phyloP scores from a whole-genome alignment of 2,797 vertebrate species.

The Ptychadena robeensis region DNA sequence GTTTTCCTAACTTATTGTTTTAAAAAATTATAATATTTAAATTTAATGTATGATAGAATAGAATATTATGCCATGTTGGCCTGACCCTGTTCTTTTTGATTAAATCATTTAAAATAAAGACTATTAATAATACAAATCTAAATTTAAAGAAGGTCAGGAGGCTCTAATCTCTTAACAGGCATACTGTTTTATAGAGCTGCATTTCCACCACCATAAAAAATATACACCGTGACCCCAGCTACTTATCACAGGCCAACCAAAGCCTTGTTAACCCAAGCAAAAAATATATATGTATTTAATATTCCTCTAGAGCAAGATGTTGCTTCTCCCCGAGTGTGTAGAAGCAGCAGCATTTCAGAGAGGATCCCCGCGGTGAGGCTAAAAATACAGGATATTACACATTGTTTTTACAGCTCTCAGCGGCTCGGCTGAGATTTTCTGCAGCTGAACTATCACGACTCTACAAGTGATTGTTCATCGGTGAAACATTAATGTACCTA shows the following conservation, averaged over 20 bases:
- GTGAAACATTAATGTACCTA: constrained; percentile 45
- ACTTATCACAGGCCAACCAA: background rate
- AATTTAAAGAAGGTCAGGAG: background rate
- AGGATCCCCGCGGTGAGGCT: constrained; percentile 54
- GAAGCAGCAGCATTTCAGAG: constrained; percentile 44
- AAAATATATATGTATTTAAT: constrained; percentile 4
- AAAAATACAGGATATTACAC: constrained; percentile 62
- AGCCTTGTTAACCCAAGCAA: constrained; percentile 37
- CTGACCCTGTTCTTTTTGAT: background rate
- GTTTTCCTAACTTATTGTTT: too few relatives aligned
- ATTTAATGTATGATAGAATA: too few relatives aligned
- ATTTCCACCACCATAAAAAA: background rate
- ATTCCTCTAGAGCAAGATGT: constrained; percentile 31
- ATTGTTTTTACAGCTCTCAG: constrained; percentile 60
- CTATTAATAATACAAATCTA: background rate
- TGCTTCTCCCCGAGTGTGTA: constrained; percentile 41
- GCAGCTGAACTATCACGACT: constrained; percentile 60
- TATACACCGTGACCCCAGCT: background rate
- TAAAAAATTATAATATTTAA: too few relatives aligned
- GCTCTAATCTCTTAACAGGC: background rate
- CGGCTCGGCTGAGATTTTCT: constrained; percentile 53
- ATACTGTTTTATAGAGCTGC: background rate
- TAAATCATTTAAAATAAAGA: background rate
- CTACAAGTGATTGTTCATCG: constrained; percentile 52
- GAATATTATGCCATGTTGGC: background rate